phyloP scores from a whole-genome alignment of 2,888 invertebrate species.

The Leptinotarsa peninsularis region DNA sequence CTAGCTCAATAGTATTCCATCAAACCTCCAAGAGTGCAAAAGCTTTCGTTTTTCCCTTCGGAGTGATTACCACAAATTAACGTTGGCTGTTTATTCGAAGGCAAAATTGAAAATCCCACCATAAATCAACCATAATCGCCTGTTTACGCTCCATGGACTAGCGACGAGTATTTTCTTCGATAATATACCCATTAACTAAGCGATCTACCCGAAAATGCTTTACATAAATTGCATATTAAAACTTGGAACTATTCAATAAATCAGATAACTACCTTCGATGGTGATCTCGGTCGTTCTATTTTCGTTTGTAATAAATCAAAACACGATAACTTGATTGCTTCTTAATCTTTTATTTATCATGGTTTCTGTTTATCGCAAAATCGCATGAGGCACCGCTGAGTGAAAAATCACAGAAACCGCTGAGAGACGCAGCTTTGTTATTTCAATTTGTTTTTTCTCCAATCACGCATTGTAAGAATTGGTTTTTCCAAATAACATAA shows the following conservation, averaged over 20 bases:
- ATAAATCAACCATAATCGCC: constrained; percentile 43
- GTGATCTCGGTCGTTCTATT: constrained; percentile 7
- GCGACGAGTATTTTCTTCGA: constrained; percentile 37
- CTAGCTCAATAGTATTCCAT: not conserved
- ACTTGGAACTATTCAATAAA: constrained; percentile 23
- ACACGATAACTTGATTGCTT: not conserved
- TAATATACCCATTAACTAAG: constrained; percentile 38
- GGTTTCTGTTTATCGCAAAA: not conserved
- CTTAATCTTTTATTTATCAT: constrained; percentile 7
- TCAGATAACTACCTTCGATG: constrained; percentile 12
- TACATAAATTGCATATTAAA: constrained; percentile 30
- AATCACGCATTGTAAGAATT: no score
- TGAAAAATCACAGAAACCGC: not conserved
- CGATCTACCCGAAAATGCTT: constrained; percentile 31
- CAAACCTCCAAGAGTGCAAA: not conserved
- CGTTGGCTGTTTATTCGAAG: constrained; percentile 32
- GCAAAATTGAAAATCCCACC: constrained; percentile 38
- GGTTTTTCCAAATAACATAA: no score
- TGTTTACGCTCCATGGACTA: constrained; percentile 41
- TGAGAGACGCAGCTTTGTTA: not conserved
- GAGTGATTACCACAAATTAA: constrained; percentile 38
- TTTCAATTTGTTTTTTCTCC: not conserved
- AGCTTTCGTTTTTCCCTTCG: constrained; percentile 17
- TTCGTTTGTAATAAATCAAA: constrained; percentile 1
- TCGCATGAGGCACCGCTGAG: not conserved